Percentiles rank a stretch among this genome's conserved stretches.
These are phyloP conservation scores for Sebastes diaconus DNA, from an alignment of 2,797 vertebrate genomes.

Conservation along the genomic window DNA sequence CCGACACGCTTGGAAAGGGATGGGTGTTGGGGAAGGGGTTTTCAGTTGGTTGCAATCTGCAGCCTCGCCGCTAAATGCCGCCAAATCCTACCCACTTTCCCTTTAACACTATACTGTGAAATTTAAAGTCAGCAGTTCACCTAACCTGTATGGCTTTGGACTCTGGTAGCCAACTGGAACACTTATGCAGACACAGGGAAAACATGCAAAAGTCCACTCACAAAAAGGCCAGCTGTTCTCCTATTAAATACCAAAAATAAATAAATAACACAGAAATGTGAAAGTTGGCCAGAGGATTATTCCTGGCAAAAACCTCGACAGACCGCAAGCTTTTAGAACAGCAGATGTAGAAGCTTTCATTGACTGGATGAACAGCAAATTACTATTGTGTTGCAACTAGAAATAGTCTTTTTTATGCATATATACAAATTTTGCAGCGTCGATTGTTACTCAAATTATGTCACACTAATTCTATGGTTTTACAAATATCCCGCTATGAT, in stretches of 20 bases:
- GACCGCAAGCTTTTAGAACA: slow-evolving; percentile 8
- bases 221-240: slow-evolving; percentile 6
- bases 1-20: neutral
- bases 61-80: neutral
- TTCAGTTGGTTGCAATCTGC: no score
- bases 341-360: slow-evolving; percentile 4
- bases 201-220: neutral
- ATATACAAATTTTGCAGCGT: neutral
- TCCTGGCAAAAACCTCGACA: neutral
- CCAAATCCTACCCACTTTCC: neutral
- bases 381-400: neutral
- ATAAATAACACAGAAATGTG: neutral
- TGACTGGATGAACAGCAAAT: neutral
- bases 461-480: neutral
- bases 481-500: neutral
- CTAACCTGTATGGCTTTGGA: neutral
- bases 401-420: neutral
- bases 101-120: neutral
- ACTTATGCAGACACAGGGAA: neutral
- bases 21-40: no score
- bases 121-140: neutral
- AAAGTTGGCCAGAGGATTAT: slow-evolving; percentile 11
- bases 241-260: neutral
- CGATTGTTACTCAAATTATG: neutral
- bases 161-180: neutral